Evolutionary conservation across 2,888 invertebrate species (phyloP).

Genomic region (Nephrotoma guestfalica): DNA sequence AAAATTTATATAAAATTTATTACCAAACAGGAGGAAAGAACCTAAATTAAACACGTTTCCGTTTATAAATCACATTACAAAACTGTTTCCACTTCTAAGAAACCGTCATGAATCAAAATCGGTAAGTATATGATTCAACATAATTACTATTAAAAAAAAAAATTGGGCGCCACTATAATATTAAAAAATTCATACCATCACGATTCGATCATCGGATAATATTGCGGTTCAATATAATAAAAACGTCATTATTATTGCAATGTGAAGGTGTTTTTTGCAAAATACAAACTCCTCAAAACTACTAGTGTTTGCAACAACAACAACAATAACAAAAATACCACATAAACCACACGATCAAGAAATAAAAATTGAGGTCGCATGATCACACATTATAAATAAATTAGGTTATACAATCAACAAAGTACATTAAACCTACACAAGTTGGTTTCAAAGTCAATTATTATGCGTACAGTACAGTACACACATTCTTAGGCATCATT

Average conservation of each 20-base stretch:
- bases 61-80: too few relatives aligned
- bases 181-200: neutral
- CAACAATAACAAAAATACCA: neutral
- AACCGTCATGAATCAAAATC: neutral
- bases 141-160: neutral
- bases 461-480: too few relatives aligned
- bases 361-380: neutral
- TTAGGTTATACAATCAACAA: neutral
- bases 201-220: neutral
- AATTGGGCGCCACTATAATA: neutral
- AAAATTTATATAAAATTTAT: too few relatives aligned
- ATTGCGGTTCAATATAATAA: neutral
- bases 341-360: neutral
- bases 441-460: neutral
- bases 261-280: neutral
- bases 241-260: neutral
- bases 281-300: neutral
- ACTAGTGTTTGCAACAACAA: neutral
- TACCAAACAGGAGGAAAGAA: too few relatives aligned
- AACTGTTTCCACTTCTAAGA: neutral
- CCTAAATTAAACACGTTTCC: neutral
- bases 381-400: neutral
- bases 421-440: neutral
- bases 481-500: neutral
- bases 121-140: too few relatives aligned